Evolutionary conservation across 2,113 vertebrate genomes (phyloP).

Genomic region (Malaclemys terrapin): DNA sequence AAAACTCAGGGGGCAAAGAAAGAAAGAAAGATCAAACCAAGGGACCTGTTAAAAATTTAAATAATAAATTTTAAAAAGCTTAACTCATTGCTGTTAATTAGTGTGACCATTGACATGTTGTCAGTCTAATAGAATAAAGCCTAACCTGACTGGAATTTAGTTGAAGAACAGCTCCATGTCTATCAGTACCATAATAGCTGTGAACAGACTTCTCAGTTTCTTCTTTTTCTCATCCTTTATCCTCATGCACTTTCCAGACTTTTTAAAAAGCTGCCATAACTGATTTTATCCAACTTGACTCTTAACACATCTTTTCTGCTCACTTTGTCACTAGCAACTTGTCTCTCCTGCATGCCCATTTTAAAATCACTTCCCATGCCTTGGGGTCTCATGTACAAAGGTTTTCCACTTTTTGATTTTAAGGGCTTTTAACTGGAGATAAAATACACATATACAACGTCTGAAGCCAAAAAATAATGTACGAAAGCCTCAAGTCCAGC

Average conservation of each 20-base stretch:
- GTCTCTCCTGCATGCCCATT: neutral
- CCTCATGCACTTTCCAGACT: neutral
- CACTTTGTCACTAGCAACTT: neutral
- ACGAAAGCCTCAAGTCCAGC: neutral
- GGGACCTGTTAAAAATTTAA: neutral
- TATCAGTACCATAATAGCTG: neutral
- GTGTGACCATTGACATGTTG: neutral
- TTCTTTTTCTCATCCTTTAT: neutral
- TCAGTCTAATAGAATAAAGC: neutral
- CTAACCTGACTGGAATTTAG: neutral
- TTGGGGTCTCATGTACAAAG: neutral
- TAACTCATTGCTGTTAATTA: neutral
- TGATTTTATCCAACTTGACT: conserved; percentile 6
- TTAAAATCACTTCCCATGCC: neutral
- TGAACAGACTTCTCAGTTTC: neutral
- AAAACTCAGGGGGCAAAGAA: neutral
- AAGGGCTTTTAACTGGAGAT: neutral
- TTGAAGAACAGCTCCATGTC: neutral
- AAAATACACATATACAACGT: neutral
- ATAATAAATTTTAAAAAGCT: neutral
- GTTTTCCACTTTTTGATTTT: neutral
- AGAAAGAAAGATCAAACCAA: neutral
- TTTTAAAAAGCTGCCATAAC: neutral
- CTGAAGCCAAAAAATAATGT: neutral
- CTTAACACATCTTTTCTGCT: conserved; percentile 23